phyloP scores from a whole-genome alignment of 2,888 invertebrate genomes.

The Nomada fabriciana region DNA sequence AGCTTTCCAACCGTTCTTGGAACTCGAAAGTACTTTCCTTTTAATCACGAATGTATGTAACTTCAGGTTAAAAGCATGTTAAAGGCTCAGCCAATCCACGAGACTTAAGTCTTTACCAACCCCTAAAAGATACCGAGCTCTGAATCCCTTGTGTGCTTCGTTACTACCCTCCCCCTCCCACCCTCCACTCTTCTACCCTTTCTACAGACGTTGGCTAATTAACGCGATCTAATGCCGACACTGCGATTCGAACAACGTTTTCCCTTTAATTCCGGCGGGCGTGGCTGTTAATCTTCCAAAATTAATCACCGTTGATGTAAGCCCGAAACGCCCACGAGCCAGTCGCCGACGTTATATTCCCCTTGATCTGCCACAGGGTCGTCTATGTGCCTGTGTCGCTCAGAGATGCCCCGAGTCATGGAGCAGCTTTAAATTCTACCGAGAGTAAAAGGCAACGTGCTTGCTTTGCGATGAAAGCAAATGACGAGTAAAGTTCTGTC shows the following conservation, averaged over 20 bases:
- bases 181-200: neutral
- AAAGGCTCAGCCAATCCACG: conserved; percentile 61
- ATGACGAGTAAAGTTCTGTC: conserved; percentile 42
- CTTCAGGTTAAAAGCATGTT: conserved; percentile 64
- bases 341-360: conserved; percentile 31
- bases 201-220: conserved; percentile 56
- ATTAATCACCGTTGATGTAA: conserved; percentile 74
- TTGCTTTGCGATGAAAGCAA: conserved; percentile 26
- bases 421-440: conserved; percentile 21
- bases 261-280: conserved; percentile 70
- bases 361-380: neutral
- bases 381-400: neutral
- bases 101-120: conserved; percentile 28
- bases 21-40: conserved; percentile 66
- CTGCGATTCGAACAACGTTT: conserved; percentile 58
- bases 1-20: conserved; percentile 7
- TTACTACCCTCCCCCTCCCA: neutral
- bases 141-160: neutral
- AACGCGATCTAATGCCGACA: conserved; percentile 64
- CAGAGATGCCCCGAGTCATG: neutral
- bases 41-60: conserved; percentile 67
- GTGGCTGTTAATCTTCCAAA: conserved; percentile 74
- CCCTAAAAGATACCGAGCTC: conserved; percentile 9
- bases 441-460: conserved; percentile 1
- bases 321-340: conserved; percentile 53